These are phyloP conservation scores for Campodea augens DNA, from an alignment of 1,140 invertebrate genomes.

Conservation along the genomic window DNA sequence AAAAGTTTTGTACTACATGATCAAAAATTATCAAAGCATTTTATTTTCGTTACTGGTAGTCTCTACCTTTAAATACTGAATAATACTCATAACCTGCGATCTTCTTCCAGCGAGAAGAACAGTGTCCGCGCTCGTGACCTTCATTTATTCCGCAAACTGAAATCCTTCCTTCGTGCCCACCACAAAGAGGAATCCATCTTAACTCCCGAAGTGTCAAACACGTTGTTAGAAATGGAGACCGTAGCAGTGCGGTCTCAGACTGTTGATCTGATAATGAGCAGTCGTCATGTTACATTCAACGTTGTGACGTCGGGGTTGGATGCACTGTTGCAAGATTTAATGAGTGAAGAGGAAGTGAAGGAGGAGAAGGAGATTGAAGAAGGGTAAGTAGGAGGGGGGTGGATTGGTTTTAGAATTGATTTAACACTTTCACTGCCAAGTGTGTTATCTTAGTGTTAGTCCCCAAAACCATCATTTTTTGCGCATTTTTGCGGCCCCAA, in stretches of 20 bases:
- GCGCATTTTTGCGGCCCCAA: too few species aligned
- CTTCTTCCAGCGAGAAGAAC: constrained; percentile 45
- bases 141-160: constrained; percentile 62
- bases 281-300: constrained; percentile 34
- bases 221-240: constrained; percentile 47
- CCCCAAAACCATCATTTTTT: too few species aligned
- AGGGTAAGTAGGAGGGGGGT: constrained; percentile 7
- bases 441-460: too few species aligned
- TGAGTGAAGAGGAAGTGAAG: constrained; percentile 18
- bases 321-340: constrained; percentile 28
- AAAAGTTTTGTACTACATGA: too few species aligned
- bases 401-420: background rate
- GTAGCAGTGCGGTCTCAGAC: constrained; percentile 46
- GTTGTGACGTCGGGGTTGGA: constrained; percentile 24
- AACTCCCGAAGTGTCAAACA: constrained; percentile 28
- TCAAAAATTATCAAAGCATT: too few species aligned
- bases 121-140: constrained; percentile 68
- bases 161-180: constrained; percentile 38
- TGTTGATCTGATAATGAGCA: constrained; percentile 44
- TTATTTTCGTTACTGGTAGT: too few species aligned
- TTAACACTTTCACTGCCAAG: too few species aligned
- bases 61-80: too few species aligned
- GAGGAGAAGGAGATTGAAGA: constrained; percentile 11
- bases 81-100: too few species aligned
- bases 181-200: constrained; percentile 30